Percentiles rank a stretch among this genome's conserved stretches.
These are phyloP conservation scores for Menidia beryllina DNA, from an alignment of 2,113 vertebrate species.

Conservation along the genomic window DNA sequence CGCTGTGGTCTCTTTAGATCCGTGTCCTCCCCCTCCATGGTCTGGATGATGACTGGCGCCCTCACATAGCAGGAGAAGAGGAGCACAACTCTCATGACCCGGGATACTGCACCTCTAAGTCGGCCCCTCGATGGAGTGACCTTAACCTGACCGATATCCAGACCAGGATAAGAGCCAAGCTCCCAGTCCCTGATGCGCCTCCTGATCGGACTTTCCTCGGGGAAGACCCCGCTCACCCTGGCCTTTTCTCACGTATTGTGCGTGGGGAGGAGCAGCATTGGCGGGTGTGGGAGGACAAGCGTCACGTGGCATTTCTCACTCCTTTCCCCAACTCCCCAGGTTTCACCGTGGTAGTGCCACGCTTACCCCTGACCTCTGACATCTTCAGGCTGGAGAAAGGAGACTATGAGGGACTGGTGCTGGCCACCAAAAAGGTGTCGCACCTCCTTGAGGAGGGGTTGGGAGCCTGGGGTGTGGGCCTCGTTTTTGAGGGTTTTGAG, in stretches of 20 bases:
- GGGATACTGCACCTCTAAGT: constrained; percentile 80
- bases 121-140: constrained; percentile 75
- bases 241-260: constrained; percentile 79
- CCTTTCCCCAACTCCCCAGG: constrained; percentile 83
- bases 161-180: constrained; percentile 64
- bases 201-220: constrained; percentile 71
- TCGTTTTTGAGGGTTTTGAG: constrained; percentile 84
- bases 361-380: constrained; percentile 79
- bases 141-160: constrained; percentile 66
- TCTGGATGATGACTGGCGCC: constrained; percentile 73
- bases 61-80: constrained; percentile 75
- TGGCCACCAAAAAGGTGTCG: constrained; percentile 67
- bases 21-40: constrained; percentile 80
- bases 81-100: constrained; percentile 73
- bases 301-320: constrained; percentile 81
- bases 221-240: constrained; percentile 56
- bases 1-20: constrained; percentile 45
- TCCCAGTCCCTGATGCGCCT: constrained; percentile 48
- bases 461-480: constrained; percentile 69
- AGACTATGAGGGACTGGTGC: constrained; percentile 71
- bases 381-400: constrained; percentile 74
- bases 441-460: constrained; percentile 70
- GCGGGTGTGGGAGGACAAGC: constrained; percentile 82
- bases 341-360: constrained; percentile 79
- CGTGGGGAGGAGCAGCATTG: constrained; percentile 83